Base-by-base conservation (phyloP, 2,888 invertebrate genomes). In the Lamellibrachia satsuma region DNA sequence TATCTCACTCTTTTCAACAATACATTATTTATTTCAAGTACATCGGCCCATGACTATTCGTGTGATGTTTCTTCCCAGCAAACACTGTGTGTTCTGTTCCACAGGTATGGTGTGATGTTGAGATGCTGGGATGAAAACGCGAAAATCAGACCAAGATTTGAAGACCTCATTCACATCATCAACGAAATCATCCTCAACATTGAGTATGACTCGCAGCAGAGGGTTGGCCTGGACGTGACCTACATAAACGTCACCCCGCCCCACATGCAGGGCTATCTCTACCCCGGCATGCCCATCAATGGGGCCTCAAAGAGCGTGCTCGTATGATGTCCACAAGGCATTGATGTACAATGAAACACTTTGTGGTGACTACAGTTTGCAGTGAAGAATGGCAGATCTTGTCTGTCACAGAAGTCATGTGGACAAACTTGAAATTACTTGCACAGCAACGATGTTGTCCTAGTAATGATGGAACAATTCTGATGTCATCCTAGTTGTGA, bases 101-200 rank as follows among this genome's bases (percentile, higher is more conserved):
- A 39, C 93, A 94, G 94, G 91, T 94, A 94, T 92, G 75, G 57
- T 52, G 90, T 94, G 51, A 94, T 94, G 94, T 92, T 93, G 91
- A 90, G 93, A 92, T 94, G 94, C 90, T 94, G 94, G 94, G 91
- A 94, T 60, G 75, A 75, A 9, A 93, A 94, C 27, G 91, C 94
- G 90, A 90, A 91, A 22, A 57, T 60, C 51, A 92, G 94, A 27
- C 94, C 94, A 2, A 90, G 94, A 9, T 94, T 94, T 90, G 92
- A 91, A 15, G 93, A 94, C 52, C 92, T 94, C 90, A 93, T 93
- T 52, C 90, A 91, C 52, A 90, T 90, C 39, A 93, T 94, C 22
- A 91, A 92, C 51, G 92, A 90, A n/a, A 93, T 94, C 57, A 94
- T 94, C 27, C 60, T 91, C 39, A 92, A 92, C 52, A 93, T 93